Conservation (phyloP, 2,888 invertebrate species). For the Lathronympha strigana region DNA sequence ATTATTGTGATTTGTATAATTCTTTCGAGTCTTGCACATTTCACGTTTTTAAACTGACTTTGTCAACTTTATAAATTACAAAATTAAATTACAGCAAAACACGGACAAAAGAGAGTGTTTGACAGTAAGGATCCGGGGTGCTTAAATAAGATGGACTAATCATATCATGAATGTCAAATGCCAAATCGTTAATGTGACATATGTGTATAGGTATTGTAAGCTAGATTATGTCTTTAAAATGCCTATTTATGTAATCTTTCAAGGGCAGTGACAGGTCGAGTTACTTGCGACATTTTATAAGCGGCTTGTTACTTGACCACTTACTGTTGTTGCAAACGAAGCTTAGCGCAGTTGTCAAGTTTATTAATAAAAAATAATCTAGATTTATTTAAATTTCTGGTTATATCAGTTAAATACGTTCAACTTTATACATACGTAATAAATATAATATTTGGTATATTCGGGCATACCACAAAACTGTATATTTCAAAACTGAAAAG, state of each 20-base stretch:
- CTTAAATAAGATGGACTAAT: constrained; percentile 49
- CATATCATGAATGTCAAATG: constrained; percentile 57
- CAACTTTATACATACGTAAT: not conserved
- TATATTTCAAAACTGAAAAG: not conserved
- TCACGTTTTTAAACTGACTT: no score
- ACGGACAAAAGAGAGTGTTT: constrained; percentile 2
- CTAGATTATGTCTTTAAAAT: constrained; percentile 45
- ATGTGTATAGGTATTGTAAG: constrained; percentile 48
- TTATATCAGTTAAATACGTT: not conserved
- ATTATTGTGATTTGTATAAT: no score
- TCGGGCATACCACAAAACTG: not conserved
- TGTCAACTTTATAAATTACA: not conserved
- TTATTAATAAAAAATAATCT: not conserved
- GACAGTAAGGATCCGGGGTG: constrained; percentile 34
- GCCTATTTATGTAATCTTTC: constrained; percentile 20
- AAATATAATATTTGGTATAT: no score
- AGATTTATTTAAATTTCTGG: not conserved
- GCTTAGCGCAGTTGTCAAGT: constrained; percentile 15
- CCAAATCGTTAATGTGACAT: constrained; percentile 63
- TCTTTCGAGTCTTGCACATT: no score
- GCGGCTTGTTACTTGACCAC: constrained; percentile 5
- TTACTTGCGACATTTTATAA: not conserved
- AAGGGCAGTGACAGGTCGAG: not conserved
- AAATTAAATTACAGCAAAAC: not conserved
- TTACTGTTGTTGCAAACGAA: constrained; percentile 27